Percentiles rank a stretch among this genome's conserved stretches.
Evolutionary conservation across 2,113 vertebrate species (phyloP).

Genomic region (Oxyura jamaicensis): DNA sequence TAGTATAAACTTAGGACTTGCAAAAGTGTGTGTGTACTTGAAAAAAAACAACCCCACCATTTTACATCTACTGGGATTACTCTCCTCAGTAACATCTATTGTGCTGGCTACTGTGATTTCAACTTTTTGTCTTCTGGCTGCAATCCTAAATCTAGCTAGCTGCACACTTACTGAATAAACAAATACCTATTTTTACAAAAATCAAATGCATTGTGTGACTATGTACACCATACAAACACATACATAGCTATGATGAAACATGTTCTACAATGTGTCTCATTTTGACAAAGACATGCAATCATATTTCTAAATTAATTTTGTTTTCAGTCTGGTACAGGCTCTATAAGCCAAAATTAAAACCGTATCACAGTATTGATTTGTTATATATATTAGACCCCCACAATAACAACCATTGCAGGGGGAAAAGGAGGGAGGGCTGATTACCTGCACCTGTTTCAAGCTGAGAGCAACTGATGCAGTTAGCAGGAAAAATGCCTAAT

Average conservation of each 20-base stretch:
- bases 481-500: slow-evolving; percentile 5
- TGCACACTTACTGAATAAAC: neutral
- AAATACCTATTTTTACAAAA: neutral
- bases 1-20: neutral
- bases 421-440: neutral
- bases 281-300: neutral
- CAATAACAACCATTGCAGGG: accelerated
- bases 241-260: neutral
- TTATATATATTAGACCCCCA: neutral
- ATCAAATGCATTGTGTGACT: neutral
- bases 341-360: neutral
- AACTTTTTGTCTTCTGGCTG: slow-evolving; percentile 23
- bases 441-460: slow-evolving; percentile 31
- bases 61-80: neutral
- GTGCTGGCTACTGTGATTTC: neutral
- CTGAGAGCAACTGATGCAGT: neutral
- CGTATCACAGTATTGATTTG: neutral
- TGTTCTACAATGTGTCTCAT: accelerated
- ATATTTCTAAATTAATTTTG: neutral
- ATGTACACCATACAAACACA: accelerated
- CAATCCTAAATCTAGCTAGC: neutral
- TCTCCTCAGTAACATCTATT: neutral
- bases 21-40: neutral
- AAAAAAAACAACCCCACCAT: neutral
- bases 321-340: neutral